A percentile compares a stretch with the other conserved stretches of the same genome.
These are phyloP conservation scores for Homarus americanus DNA, from an alignment of 1,140 invertebrate genomes.

Conservation along the genomic window DNA sequence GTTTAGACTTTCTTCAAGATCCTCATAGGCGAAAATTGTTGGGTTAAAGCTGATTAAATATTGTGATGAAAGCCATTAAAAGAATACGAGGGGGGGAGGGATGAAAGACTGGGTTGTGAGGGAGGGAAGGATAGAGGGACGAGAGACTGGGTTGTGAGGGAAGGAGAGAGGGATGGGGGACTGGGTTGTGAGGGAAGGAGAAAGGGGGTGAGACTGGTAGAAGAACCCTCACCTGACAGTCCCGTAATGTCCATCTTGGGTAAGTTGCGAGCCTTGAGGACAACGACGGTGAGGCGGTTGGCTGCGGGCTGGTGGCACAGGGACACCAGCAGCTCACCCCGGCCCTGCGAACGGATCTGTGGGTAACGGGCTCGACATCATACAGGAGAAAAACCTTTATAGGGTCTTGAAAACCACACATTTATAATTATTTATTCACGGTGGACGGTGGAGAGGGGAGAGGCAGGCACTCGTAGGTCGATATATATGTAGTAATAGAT, in stretches of 20 bases:
- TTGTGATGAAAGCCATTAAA: too few species aligned
- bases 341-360: conserved; percentile 82
- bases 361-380: conserved; percentile 32
- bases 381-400: not conserved
- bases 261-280: conserved; percentile 94
- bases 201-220: not conserved
- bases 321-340: conserved; percentile 93
- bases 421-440: too few species aligned
- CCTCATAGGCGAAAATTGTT: too few species aligned
- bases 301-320: conserved; percentile 96
- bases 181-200: not conserved
- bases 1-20: too few species aligned
- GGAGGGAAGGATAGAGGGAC: too few species aligned
- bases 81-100: too few species aligned
- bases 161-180: not conserved
- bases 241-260: conserved; percentile 98
- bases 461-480: too few species aligned
- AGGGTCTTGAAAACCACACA: too few species aligned
- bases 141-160: not conserved
- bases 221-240: conserved; percentile 87
- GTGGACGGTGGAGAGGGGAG: too few species aligned
- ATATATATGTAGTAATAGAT: too few species aligned
- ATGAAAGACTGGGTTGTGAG: too few species aligned
- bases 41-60: too few species aligned
- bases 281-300: conserved; percentile 91